These are phyloP conservation scores for Saguinus imperator DNA, from an alignment of 2,113 vertebrate species.

Conservation along the genomic window DNA sequence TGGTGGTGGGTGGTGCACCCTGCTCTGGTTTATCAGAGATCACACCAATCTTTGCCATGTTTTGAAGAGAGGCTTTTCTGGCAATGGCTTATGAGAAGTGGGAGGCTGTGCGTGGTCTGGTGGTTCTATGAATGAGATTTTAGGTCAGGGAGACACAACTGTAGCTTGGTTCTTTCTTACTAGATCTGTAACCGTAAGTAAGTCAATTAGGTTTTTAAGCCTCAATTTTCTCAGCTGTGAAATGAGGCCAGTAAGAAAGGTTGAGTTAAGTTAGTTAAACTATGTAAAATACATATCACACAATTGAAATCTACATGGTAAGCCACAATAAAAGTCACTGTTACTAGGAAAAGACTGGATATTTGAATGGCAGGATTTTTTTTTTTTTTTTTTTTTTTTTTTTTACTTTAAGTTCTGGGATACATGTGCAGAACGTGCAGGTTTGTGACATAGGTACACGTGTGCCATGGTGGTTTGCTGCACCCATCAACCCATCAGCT, in stretches of 20 bases:
- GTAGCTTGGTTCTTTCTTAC: not conserved
- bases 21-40: not conserved
- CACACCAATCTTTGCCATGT: not conserved
- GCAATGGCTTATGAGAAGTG: not conserved
- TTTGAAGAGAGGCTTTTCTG: not conserved
- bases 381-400: not conserved
- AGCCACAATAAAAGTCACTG: not conserved
- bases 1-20: not conserved
- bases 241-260: not conserved
- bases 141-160: not conserved
- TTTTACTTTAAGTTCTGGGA: no score
- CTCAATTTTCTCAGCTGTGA: conserved; percentile 19
- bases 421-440: no score
- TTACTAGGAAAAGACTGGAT: not conserved
- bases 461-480: no score
- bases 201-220: not conserved
- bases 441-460: no score
- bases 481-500: no score
- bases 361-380: not conserved
- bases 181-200: not conserved
- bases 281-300: not conserved
- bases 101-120: not conserved
- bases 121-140: not conserved
- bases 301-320: not conserved
- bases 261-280: not conserved